These are phyloP conservation scores for Scaptomyza reducta DNA, from an alignment of 2,888 invertebrate genomes.

Conservation along the genomic window DNA sequence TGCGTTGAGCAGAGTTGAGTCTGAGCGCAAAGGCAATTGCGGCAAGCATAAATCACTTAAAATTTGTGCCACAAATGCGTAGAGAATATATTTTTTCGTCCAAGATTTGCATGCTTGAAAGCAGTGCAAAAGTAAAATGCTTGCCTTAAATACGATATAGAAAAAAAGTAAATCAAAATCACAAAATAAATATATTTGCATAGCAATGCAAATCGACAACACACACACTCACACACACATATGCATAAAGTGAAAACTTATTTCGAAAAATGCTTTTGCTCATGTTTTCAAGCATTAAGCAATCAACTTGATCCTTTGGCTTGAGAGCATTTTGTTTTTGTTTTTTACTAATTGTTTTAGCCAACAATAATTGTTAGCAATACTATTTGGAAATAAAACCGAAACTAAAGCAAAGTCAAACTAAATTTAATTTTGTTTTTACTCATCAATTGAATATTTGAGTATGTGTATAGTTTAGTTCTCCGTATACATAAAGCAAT, in stretches of 20 bases:
- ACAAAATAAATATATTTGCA: conserved; percentile 39
- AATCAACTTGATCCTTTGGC: not conserved
- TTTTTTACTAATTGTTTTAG: too few species aligned
- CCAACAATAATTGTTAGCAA: not conserved
- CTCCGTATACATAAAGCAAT: not conserved
- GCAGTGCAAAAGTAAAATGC: conserved; percentile 61
- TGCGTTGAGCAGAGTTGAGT: conserved; percentile 42
- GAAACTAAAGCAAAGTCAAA: not conserved
- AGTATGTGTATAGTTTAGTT: conserved; percentile 1
- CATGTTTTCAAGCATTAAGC: not conserved
- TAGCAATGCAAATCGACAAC: conserved; percentile 60
- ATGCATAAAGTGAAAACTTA: not conserved
- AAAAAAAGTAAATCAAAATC: conserved; percentile 26
- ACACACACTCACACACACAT: not conserved
- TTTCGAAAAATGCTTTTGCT: not conserved
- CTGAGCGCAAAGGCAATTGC: conserved; percentile 62
- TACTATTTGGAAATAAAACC: not conserved
- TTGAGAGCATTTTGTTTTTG: not conserved
- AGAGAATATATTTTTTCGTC: conserved; percentile 53
- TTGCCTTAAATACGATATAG: not conserved
- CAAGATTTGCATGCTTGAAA: conserved; percentile 51
- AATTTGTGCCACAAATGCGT: conserved; percentile 70
- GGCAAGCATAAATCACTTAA: conserved; percentile 78
- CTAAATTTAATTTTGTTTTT: not conserved
- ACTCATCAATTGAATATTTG: not conserved